Evolutionary conservation across 2,888 invertebrate species (phyloP).

Genomic region (Teleiodes luculella): DNA sequence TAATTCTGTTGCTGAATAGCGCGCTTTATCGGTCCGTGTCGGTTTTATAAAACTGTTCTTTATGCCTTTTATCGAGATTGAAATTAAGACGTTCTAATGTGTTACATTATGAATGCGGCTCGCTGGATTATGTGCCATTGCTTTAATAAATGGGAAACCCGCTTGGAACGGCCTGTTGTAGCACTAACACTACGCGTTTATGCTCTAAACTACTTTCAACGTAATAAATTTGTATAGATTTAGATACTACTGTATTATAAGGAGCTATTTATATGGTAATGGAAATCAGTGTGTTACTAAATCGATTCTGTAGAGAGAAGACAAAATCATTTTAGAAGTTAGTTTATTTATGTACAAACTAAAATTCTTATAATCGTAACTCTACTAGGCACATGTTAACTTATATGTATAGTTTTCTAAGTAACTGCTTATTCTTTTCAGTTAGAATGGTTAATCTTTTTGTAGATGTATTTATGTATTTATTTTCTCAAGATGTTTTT

Average conservation of each 20-base stretch:
- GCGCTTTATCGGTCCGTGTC: slow-evolving; percentile 36
- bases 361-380: neutral
- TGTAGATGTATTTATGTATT: too few species aligned
- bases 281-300: too few species aligned
- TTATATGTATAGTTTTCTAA: too few species aligned
- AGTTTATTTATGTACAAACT: neutral
- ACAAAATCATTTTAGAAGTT: neutral
- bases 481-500: too few species aligned
- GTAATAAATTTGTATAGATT: slow-evolving; percentile 26
- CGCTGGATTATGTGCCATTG: slow-evolving; percentile 24
- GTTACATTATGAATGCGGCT: slow-evolving; percentile 34
- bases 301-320: too few species aligned
- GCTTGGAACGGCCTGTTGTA: slow-evolving; percentile 7
- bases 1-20: slow-evolving; percentile 27
- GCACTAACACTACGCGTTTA: neutral
- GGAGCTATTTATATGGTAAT: too few species aligned
- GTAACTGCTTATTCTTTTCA: too few species aligned
- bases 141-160: slow-evolving; percentile 29
- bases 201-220: slow-evolving; percentile 30
- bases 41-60: slow-evolving; percentile 62
- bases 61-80: slow-evolving; percentile 66
- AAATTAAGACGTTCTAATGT: slow-evolving; percentile 70
- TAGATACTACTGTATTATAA: too few species aligned
- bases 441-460: too few species aligned
- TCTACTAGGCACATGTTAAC: too few species aligned